Evolutionary conservation across 1,140 invertebrate species (phyloP).

Genomic region (Hylyphantes graminicola): DNA sequence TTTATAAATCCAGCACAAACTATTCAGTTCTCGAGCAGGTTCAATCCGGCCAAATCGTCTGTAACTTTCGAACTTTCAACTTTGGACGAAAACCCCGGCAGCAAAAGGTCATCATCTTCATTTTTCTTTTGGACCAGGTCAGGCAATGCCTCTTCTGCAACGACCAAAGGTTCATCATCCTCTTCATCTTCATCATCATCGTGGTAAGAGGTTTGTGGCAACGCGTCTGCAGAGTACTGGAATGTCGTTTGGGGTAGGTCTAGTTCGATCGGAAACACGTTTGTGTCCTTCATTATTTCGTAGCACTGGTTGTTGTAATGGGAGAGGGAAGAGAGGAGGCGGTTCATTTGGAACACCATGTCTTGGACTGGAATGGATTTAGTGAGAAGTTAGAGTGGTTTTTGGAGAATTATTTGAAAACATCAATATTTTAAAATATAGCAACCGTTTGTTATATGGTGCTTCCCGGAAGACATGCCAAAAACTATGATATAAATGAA

Average conservation of each 20-base stretch:
- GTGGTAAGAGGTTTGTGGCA: conserved; percentile 46
- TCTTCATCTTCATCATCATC: conserved; percentile 62
- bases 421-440: conserved; percentile 56
- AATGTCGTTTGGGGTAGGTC: conserved; percentile 93
- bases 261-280: conserved; percentile 95
- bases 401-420: conserved; percentile 37
- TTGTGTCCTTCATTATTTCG: conserved; percentile 76
- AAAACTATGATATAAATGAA: no score
- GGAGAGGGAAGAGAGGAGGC: conserved; percentile 82
- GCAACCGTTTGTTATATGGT: no score
- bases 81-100: conserved; percentile 6
- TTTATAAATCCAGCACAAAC: conserved; percentile 70
- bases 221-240: conserved; percentile 64
- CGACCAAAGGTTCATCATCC: conserved; percentile 50
- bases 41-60: conserved; percentile 20
- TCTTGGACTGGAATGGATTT: conserved; percentile 79
- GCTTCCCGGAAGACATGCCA: no score
- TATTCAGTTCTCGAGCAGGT: conserved; percentile 29
- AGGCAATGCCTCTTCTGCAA: conserved; percentile 55
- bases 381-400: neutral
- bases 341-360: conserved; percentile 84
- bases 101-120: conserved; percentile 21
- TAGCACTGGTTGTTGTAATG: conserved; percentile 77
- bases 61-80: conserved; percentile 86
- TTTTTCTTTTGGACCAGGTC: neutral